Conservation (phyloP, 2,113 vertebrate genomes). For the Chloropsis cyanopogon region DNA sequence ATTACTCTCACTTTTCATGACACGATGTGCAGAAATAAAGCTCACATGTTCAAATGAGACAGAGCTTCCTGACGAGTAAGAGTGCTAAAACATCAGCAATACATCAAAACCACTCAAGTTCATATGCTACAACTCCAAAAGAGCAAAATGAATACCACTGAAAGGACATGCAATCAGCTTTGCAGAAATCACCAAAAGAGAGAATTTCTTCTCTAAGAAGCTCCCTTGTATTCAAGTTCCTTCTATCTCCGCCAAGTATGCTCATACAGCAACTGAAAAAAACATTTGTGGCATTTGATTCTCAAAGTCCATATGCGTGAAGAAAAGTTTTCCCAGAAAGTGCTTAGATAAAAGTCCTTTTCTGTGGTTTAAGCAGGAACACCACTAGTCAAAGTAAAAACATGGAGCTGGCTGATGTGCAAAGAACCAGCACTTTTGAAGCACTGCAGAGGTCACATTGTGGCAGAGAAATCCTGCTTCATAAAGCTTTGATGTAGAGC, state of each 20-base stretch:
- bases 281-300: slow-evolving; percentile 15
- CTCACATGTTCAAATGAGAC: background rate
- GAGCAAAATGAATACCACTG: background rate
- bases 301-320: background rate
- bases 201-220: background rate
- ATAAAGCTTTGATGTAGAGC: slow-evolving; percentile 16
- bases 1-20: background rate
- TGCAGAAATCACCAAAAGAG: background rate
- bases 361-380: slow-evolving; percentile 19
- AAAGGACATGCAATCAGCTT: background rate
- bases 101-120: background rate
- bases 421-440: background rate
- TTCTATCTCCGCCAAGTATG: background rate
- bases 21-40: background rate
- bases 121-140: background rate
- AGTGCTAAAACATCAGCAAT: background rate
- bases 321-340: slow-evolving; percentile 9
- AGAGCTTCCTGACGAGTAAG: background rate
- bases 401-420: background rate
- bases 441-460: background rate
- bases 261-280: background rate
- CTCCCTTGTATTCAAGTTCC: background rate
- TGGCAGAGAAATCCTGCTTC: background rate
- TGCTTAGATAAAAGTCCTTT: background rate
- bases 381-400: background rate